phyloP scores from a whole-genome alignment of 2,797 vertebrate genomes.

The Eurystomus glaucurus region DNA sequence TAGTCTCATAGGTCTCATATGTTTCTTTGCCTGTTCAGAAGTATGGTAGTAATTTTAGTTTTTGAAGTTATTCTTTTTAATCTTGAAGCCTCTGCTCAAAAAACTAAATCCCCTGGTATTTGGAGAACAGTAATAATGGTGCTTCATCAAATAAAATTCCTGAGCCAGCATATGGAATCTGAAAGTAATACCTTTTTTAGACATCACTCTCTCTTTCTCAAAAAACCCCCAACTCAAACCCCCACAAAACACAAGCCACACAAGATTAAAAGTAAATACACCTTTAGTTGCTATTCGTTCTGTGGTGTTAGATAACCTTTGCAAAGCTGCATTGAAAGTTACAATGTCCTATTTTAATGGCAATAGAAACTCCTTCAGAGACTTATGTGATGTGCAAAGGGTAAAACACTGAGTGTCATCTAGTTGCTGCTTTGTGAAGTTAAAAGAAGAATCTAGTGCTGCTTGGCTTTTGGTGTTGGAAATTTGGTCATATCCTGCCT shows the following conservation, averaged over 20 bases:
- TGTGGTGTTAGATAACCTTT: background rate
- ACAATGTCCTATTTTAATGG: background rate
- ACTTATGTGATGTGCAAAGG: background rate
- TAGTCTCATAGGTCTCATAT: slow-evolving; percentile 10
- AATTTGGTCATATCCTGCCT: background rate
- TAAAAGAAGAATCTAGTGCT: background rate
- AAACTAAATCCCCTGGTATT: background rate
- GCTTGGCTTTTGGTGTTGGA: background rate
- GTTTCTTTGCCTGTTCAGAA: slow-evolving; percentile 13
- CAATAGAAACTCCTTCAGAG: background rate
- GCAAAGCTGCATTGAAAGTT: background rate
- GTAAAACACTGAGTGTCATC: background rate
- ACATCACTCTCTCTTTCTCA: background rate
- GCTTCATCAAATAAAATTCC: slow-evolving; percentile 29
- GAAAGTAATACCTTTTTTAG: background rate
- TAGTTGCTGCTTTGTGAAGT: background rate
- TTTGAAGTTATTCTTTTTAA: slow-evolving; percentile 40
- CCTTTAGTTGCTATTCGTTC: background rate
- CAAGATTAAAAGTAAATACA: background rate
- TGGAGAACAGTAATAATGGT: slow-evolving; percentile 6
- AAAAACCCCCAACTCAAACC: background rate
- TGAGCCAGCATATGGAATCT: background rate
- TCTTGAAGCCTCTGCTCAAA: slow-evolving; percentile 32
- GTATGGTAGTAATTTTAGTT: slow-evolving; percentile 12
- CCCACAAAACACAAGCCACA: background rate